Percentiles rank a stretch among this genome's conserved stretches.
Evolutionary conservation across 2,888 invertebrate genomes (phyloP).

Genomic region (Gastrophysa polygoni): DNA sequence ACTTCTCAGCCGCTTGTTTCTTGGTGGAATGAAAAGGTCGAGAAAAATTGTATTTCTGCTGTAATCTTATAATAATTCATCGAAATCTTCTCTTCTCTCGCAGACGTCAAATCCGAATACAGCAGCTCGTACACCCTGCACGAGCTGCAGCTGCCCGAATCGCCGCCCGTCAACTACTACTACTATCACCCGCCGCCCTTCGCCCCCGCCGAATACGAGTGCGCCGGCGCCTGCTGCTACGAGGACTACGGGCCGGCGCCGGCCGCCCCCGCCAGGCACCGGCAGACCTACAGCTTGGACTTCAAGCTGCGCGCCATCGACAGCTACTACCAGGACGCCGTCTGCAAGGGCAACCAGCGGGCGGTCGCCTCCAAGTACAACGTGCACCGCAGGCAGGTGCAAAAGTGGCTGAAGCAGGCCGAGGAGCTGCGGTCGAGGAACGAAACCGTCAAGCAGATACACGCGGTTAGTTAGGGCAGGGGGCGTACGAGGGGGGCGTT

Average conservation of each 20-base stretch:
- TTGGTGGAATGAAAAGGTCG: too few species aligned
- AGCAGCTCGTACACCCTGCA: constrained; percentile 49
- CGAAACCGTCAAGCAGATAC: constrained; percentile 50
- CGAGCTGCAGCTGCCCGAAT: constrained; percentile 58
- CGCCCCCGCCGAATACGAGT: constrained; percentile 27
- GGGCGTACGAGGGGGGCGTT: too few species aligned
- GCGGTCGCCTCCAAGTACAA: constrained; percentile 60
- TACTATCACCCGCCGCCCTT: constrained; percentile 43
- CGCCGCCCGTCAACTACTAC: constrained; percentile 57
- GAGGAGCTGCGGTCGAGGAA: constrained; percentile 53
- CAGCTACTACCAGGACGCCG: constrained; percentile 61
- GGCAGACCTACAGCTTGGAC: constrained; percentile 61
- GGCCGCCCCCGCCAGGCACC: constrained; percentile 47
- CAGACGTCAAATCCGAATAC: constrained; percentile 44
- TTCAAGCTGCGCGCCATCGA: constrained; percentile 64
- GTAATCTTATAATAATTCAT: too few species aligned
- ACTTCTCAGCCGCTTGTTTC: too few species aligned
- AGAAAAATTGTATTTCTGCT: too few species aligned
- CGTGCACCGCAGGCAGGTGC: constrained; percentile 60
- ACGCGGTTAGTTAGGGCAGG: constrained; percentile 46
- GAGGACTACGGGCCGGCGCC: constrained; percentile 39
- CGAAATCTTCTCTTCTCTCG: neutral
- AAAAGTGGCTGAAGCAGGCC: constrained; percentile 65
- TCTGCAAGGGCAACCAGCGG: constrained; percentile 59
- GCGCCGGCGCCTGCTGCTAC: constrained; percentile 35